phyloP scores from a whole-genome alignment of 2,113 vertebrate genomes.

The Rhinopomastus cyanomelas region DNA sequence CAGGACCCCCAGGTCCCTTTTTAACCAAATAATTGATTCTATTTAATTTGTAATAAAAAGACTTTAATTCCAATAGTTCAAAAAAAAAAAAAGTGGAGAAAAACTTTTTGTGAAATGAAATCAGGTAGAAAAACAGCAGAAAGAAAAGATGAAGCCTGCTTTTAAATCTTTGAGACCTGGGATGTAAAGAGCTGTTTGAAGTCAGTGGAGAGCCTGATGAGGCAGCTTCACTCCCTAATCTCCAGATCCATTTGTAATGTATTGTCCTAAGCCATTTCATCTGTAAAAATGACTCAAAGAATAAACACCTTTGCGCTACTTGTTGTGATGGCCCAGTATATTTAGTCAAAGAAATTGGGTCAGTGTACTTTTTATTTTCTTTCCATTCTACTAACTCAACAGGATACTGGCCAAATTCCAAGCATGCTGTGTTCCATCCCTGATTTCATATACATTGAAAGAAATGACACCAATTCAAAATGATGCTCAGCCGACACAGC shows the following conservation, averaged over 20 bases:
- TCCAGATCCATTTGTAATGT: conserved; percentile 3
- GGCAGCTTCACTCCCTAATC: background rate
- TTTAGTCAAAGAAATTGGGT: conserved; percentile 69
- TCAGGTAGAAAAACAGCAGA: background rate
- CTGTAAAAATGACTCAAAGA: conserved; percentile 42
- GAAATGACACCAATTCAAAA: background rate
- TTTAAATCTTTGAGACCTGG: background rate
- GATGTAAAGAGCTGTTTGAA: background rate
- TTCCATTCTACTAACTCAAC: conserved; percentile 65
- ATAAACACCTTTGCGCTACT: conserved; percentile 23
- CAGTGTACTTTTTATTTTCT: conserved; percentile 70
- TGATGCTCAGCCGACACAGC: conserved; percentile 52
- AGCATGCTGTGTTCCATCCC: conserved; percentile 63
- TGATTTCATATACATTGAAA: conserved; percentile 52
- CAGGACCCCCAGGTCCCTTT: too few relatives aligned
- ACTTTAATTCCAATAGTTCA: too few relatives aligned
- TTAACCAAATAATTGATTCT: background rate
- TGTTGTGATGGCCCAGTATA: conserved; percentile 41
- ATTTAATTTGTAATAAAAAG: background rate
- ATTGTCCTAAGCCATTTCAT: conserved; percentile 38
- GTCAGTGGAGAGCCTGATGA: background rate
- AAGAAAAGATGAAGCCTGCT: background rate
- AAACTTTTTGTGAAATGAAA: background rate
- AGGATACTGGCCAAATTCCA: conserved; percentile 66
- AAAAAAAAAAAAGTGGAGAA: background rate